phyloP scores from a whole-genome alignment of 2,113 vertebrate genomes.

The Sinocyclocheilus maitianheensis region DNA sequence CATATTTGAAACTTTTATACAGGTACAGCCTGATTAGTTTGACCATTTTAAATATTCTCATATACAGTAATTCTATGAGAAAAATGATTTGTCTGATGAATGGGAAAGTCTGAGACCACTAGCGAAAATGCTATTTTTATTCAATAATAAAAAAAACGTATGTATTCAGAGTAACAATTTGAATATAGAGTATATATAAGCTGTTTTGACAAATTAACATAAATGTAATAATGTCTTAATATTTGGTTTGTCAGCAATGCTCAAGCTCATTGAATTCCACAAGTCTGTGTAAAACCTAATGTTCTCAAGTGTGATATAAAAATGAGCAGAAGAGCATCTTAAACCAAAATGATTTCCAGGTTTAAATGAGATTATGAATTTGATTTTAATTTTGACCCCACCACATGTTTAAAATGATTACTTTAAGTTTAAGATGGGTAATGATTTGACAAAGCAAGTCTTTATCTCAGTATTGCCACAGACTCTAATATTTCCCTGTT shows the following conservation, averaged over 20 bases:
- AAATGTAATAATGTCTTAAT: no score
- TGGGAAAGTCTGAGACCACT: not conserved
- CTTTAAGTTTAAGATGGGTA: not conserved
- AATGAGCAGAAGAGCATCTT: not conserved
- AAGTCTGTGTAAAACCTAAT: no score
- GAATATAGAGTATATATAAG: no score
- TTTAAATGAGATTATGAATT: not conserved
- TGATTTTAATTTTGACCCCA: not conserved
- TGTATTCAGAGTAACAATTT: not conserved
- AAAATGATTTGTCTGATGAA: no score
- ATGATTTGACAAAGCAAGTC: not conserved
- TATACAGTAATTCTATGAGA: no score
- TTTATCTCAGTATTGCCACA: no score
- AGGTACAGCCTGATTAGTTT: not conserved
- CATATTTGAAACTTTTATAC: not conserved
- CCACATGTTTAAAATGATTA: not conserved
- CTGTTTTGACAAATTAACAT: no score
- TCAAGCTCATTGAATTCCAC: no score
- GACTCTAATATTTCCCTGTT: not conserved
- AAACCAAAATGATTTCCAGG: not conserved
- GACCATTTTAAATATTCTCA: not conserved
- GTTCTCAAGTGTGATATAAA: no score
- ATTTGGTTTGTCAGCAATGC: no score
- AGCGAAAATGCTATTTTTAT: not conserved
- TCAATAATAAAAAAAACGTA: not conserved